Percentiles rank a stretch among this genome's conserved stretches.
phyloP scores from a whole-genome alignment of 1,140 invertebrate genomes.

The Achatina immaculata region DNA sequence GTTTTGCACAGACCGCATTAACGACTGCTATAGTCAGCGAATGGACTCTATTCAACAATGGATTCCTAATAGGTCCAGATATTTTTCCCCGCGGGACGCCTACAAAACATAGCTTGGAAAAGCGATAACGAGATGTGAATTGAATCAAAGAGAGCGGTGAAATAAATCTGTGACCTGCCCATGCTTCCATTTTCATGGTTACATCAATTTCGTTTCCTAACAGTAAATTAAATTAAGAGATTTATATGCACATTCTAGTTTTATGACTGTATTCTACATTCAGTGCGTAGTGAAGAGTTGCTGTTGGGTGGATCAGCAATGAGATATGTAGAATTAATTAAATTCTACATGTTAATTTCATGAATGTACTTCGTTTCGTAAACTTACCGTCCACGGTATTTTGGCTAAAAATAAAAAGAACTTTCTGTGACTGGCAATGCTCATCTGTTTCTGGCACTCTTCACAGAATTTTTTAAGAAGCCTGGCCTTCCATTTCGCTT shows the following conservation, averaged over 20 bases:
- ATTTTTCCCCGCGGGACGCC: conserved; percentile 10
- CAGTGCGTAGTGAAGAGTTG: not conserved
- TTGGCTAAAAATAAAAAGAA: too few species aligned
- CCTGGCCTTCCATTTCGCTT: too few species aligned
- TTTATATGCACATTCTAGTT: not conserved
- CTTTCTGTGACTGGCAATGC: too few species aligned
- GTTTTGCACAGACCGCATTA: conserved; percentile 7
- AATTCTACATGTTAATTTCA: too few species aligned
- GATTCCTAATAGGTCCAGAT: conserved; percentile 7
- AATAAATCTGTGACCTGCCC: not conserved
- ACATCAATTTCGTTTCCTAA: not conserved
- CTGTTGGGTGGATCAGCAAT: too few species aligned
- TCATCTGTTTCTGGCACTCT: too few species aligned
- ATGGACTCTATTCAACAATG: not conserved
- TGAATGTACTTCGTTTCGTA: too few species aligned
- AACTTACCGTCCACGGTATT: too few species aligned
- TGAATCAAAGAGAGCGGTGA: not conserved
- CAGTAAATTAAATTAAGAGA: not conserved
- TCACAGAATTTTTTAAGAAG: too few species aligned
- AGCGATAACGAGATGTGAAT: conserved; percentile 10
- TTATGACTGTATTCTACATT: not conserved
- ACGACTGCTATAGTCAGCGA: conserved; percentile 24
- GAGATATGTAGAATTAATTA: too few species aligned
- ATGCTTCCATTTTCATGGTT: not conserved
- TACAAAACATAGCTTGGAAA: not conserved